phyloP scores from a whole-genome alignment of 1,140 invertebrate species.

The Pseudachorutes palmiensis region DNA sequence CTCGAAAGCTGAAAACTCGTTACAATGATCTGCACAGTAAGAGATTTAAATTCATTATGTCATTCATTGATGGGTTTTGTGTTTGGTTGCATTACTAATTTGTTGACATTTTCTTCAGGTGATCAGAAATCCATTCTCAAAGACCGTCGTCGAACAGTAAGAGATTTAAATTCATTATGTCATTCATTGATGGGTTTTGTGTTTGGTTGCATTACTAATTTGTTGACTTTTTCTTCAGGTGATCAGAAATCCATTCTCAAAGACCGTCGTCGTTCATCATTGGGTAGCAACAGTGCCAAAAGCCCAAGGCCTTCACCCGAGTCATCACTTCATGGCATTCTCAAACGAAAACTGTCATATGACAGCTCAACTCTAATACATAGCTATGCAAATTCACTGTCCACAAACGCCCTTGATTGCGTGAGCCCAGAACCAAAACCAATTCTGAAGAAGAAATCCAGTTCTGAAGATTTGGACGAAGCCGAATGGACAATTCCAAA shows the following conservation, averaged over 20 bases:
- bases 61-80: too few species aligned
- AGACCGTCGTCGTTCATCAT: slow-evolving; percentile 39
- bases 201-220: not conserved
- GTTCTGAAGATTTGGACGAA: slow-evolving; percentile 63
- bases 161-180: too few species aligned
- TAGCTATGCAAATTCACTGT: slow-evolving; percentile 24
- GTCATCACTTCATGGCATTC: slow-evolving; percentile 28
- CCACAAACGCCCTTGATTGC: slow-evolving; percentile 17
- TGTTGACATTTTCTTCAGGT: slow-evolving; percentile 8
- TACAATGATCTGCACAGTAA: slow-evolving; percentile 8
- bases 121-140: slow-evolving; percentile 34
- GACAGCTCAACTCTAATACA: slow-evolving; percentile 27
- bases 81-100: not conserved
- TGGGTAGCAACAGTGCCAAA: slow-evolving; percentile 25
- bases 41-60: too few species aligned
- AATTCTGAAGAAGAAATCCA: slow-evolving; percentile 75
- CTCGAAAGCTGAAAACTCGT: slow-evolving; percentile 19
- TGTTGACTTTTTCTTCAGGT: slow-evolving; percentile 7
- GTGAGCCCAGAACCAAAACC: slow-evolving; percentile 53
- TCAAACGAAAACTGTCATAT: slow-evolving; percentile 32
- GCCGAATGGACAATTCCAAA: slow-evolving; percentile 59
- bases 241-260: slow-evolving; percentile 34
- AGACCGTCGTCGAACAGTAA: slow-evolving; percentile 20
- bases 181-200: too few species aligned
- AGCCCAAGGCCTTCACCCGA: slow-evolving; percentile 18